These are phyloP conservation scores for Pimpla rufipes DNA, from an alignment of 2,888 invertebrate genomes.

Conservation along the genomic window DNA sequence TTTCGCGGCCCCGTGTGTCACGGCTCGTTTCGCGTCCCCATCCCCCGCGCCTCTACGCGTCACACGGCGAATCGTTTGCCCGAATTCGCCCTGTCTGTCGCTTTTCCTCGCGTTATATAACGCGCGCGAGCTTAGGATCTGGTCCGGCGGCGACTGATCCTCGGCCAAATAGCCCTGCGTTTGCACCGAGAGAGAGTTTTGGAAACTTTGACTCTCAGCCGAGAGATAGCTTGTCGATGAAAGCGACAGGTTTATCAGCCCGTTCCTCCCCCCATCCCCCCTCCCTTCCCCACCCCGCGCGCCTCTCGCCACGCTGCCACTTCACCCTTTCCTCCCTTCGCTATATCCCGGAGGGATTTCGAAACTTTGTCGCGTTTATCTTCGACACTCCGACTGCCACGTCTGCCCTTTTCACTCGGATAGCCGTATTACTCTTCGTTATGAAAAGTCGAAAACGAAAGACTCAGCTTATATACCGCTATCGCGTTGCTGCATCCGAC, in stretches of 20 bases:
- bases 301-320: slow-evolving; percentile 5
- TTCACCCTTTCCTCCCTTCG: slow-evolving; percentile 19
- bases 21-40: slow-evolving; percentile 30
- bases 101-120: slow-evolving; percentile 11
- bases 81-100: background rate
- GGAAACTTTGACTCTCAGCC: slow-evolving; percentile 47
- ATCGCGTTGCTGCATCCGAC: background rate
- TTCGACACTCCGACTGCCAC: slow-evolving; percentile 53
- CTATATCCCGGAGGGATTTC: slow-evolving; percentile 27
- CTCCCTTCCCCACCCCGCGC: background rate
- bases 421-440: slow-evolving; percentile 49
- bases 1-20: slow-evolving; percentile 12
- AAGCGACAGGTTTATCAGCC: slow-evolving; percentile 57
- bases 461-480: background rate
- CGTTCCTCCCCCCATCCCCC: slow-evolving; percentile 2
- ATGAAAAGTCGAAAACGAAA: slow-evolving; percentile 36
- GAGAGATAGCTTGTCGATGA: slow-evolving; percentile 57
- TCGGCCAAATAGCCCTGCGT: slow-evolving; percentile 48
- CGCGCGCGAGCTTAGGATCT: slow-evolving; percentile 18
- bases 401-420: slow-evolving; percentile 41
- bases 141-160: slow-evolving; percentile 35
- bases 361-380: slow-evolving; percentile 60
- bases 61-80: slow-evolving; percentile 19
- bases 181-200: slow-evolving; percentile 42
- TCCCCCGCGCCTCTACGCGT: slow-evolving; percentile 9